A percentile compares a stretch with the other conserved stretches of the same genome.
Evolutionary conservation across 1,140 invertebrate genomes (phyloP).

Genomic region (Dolichoris vasculosae): DNA sequence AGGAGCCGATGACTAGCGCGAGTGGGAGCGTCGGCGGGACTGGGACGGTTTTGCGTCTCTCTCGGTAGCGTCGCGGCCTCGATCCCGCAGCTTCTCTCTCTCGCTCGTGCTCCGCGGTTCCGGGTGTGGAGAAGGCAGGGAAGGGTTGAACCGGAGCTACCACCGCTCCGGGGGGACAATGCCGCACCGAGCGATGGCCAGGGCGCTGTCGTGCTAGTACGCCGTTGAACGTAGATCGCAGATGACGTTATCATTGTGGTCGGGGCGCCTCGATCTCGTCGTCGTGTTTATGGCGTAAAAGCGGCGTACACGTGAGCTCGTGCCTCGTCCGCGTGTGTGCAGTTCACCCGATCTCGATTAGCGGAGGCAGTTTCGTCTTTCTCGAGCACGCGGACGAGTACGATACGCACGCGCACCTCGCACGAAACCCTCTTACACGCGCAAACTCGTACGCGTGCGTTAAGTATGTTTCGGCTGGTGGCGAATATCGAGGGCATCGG

Average conservation of each 20-base stretch:
- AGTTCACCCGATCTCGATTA: background rate
- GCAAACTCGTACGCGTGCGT: too few species aligned
- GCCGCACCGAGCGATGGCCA: slow-evolving; percentile 54
- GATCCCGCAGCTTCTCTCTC: background rate
- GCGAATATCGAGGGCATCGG: too few species aligned
- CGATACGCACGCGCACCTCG: too few species aligned
- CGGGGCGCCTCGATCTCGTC: slow-evolving; percentile 23
- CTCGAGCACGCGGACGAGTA: too few species aligned
- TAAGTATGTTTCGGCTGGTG: too few species aligned
- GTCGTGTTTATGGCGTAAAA: background rate
- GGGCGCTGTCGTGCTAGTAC: slow-evolving; percentile 67
- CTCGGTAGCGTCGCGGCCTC: background rate
- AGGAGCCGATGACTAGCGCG: background rate
- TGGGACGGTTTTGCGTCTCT: too few species aligned
- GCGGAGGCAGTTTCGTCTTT: background rate
- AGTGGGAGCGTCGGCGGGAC: background rate
- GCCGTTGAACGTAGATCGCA: slow-evolving; percentile 70
- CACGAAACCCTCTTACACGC: too few species aligned
- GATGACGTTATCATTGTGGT: slow-evolving; percentile 60
- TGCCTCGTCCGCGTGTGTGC: background rate
- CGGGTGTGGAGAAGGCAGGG: background rate
- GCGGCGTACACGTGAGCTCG: background rate
- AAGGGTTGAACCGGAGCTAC: slow-evolving; percentile 24
- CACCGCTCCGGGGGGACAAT: slow-evolving; percentile 58
- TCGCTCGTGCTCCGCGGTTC: background rate